Evolutionary conservation across 2,113 vertebrate species (phyloP), one percentile per base, ranked within the genome.

Genomic region (Thalassoma bifasciatum): DNA sequence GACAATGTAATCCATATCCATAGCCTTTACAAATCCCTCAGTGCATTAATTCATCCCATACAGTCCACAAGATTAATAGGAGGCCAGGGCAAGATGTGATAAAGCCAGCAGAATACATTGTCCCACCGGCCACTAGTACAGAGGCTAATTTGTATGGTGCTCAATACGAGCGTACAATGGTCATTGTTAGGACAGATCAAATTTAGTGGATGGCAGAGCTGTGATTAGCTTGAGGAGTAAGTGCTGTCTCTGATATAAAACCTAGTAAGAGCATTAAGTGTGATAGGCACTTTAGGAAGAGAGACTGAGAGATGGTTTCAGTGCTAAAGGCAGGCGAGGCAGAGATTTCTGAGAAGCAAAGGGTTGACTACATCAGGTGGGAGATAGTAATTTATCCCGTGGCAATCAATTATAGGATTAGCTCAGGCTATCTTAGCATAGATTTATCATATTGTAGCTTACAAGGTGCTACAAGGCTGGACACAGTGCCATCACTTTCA

Each of bases 61-160:
- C 61, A 64, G 77, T 80, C 77, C 72, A 72, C 74, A 87, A 88
- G 91, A 93, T 90, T 86, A 90, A 92, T 92, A 86, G 82, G 49
- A 73, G 72, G 82, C 83, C 21, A 4, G 61, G 49, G 69, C 23
- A 13, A 68, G 79, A 86, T 68, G 69, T 84, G 89, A 93, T 86
- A 83, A 86, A 82, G 83, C 62, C 57, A 56, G 75, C 78, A 74
- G 71, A 84, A 86, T 65, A 63, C 81, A 72, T 88, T 81, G 78
- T 79, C 82, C 86, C 77, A 58, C 50, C 26, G 77, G 70, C 87
- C 79, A 78, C 68, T 58, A 53, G 76, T 77, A 26, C 70, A 71
- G 36, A 68, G 59, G 70, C 75, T 85, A 72, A 91, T 91, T 86
- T 88, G 79, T 80, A 80, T 54, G 53, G 67, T 46, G 49, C 62